A percentile compares a stretch with the other conserved stretches of the same genome.
Evolutionary conservation across 1,140 invertebrate genomes (phyloP).

Genomic region (Brachionus rotundiformis): DNA sequence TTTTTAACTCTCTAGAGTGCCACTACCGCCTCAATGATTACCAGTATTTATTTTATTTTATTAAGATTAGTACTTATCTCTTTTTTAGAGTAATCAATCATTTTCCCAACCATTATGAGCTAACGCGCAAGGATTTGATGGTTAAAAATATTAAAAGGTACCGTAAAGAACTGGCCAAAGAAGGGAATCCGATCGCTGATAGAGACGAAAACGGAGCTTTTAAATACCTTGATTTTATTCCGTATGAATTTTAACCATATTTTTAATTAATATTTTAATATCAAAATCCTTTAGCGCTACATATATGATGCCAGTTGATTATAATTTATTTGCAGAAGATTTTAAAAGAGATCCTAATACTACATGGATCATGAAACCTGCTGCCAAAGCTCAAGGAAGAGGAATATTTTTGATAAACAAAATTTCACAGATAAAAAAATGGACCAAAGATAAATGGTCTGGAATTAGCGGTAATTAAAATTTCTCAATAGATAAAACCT

Average conservation of each 20-base stretch:
- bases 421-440: conserved; percentile 67
- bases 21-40: conserved; percentile 87
- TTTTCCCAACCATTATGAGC: conserved; percentile 75
- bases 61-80: no score
- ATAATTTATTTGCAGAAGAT: conserved; percentile 92
- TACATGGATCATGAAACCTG: conserved; percentile 97
- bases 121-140: conserved; percentile 87
- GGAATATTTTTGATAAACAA: conserved; percentile 70
- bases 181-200: conserved; percentile 82
- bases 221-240: conserved; percentile 70
- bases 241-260: conserved; percentile 58
- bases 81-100: conserved; percentile 75
- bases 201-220: conserved; percentile 69
- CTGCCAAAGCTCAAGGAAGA: conserved; percentile 70
- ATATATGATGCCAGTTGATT: conserved; percentile 87
- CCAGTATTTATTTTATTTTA: conserved; percentile 70
- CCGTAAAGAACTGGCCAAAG: conserved; percentile 83
- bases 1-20: conserved; percentile 83
- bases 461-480: conserved; percentile 1
- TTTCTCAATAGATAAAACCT: no score
- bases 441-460: conserved; percentile 64
- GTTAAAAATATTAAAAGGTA: conserved; percentile 95
- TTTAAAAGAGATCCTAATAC: conserved; percentile 84
- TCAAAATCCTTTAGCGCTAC: conserved; percentile 90
- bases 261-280: conserved; percentile 67